A percentile compares a stretch with the other conserved stretches of the same genome.
Conservation (phyloP, 2,888 invertebrate species). For the Meandrusa payeni region DNA sequence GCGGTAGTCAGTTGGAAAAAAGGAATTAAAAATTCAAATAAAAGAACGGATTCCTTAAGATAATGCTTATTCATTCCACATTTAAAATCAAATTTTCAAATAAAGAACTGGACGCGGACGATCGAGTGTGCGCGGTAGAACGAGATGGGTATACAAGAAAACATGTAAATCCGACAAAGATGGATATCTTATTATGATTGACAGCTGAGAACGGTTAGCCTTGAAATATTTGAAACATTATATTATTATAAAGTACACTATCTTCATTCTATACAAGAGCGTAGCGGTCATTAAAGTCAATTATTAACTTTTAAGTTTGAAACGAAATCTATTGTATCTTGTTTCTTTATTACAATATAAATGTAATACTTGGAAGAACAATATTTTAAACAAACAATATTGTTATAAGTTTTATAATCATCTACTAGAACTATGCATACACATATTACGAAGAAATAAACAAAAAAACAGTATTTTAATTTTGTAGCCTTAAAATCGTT, state of each 20-base stretch:
- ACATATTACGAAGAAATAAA: no score
- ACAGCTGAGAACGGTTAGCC: conserved; percentile 81
- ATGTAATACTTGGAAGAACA: no score
- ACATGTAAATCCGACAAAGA: conserved; percentile 61
- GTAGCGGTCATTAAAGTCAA: conserved; percentile 50
- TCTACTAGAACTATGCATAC: no score
- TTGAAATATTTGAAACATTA: conserved; percentile 82
- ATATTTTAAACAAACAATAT: no score
- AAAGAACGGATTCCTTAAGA: conserved; percentile 77
- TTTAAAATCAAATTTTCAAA: conserved; percentile 81
- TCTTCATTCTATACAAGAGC: conserved; percentile 64
- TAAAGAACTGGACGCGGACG: conserved; percentile 73
- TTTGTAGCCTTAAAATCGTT: no score
- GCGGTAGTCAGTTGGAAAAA: conserved; percentile 70
- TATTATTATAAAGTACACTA: conserved; percentile 81
- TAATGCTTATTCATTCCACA: conserved; percentile 81
- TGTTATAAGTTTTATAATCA: no score
- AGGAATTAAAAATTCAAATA: conserved; percentile 77
- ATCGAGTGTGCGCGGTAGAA: conserved; percentile 55
- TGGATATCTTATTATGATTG: conserved; percentile 78
- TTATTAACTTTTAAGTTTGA: conserved; percentile 4
- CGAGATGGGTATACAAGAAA: conserved; percentile 48
- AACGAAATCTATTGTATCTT: neutral
- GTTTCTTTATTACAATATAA: neutral
- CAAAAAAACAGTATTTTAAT: no score